Evolutionary conservation across 1,140 invertebrate species (phyloP), one percentile per base, ranked within the genome.

Genomic region (Solen grandis): DNA sequence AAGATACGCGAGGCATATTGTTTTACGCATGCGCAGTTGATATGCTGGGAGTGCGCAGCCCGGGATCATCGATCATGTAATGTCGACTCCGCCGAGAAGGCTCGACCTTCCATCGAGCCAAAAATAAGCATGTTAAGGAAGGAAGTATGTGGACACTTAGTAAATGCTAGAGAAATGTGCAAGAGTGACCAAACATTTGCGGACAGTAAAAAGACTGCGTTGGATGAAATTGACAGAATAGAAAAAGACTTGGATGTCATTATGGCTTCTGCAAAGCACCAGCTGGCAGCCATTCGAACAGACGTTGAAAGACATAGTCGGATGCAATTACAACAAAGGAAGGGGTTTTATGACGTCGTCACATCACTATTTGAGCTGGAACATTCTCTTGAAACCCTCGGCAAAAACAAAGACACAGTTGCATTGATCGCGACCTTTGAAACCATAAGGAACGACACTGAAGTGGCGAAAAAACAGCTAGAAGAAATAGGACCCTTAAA

Each of bases 21-120:
- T 35, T 79, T 70, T 35, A 70, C 65, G 22, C 76, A 79, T 79
- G 27, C 65, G 38, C 65, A 79, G 25, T 22, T 60, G 5, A 50
- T 79, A 38, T 79, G 76, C 41, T 79, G 76, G 76, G 76, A 79
- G 68, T 79, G 76, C 41, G 76, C 76, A 5, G 76, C 76, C n/a
- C 65, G 76, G 10, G 41, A 79, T 13, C 76, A 79, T 36, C 65
- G 68, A n/a, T 31, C 25, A 38, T 79, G 76, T 31, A 59, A 62
- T 5, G 65, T 69, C 16, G 65, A 70, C 52, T 79, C 76, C 8
- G 55, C 59, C 13, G 76, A 79, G 19, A 70, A 79, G 36, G 76
- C 76, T 13, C 31, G n/a, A 36, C 63, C 66, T 31, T 14, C 33
- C 5, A 38, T 79, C 5, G 29, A 60, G 50, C 76, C 76, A 31